These are phyloP conservation scores for Ptilonorhynchus violaceus DNA, from an alignment of 2,113 vertebrate genomes.

Conservation along the genomic window DNA sequence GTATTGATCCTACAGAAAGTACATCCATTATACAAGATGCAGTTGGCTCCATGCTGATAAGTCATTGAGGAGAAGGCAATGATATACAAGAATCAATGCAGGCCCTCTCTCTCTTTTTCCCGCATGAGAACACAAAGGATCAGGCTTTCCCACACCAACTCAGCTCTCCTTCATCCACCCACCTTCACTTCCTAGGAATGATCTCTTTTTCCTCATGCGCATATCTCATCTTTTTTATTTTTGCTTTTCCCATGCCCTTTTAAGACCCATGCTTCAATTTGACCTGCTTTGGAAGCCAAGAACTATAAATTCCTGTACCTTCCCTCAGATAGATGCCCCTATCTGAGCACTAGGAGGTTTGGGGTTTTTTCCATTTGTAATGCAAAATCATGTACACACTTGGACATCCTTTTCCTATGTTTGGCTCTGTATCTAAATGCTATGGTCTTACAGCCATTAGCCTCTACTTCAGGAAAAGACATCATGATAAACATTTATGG, in stretches of 20 bases:
- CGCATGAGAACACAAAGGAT: background rate
- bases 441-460: background rate
- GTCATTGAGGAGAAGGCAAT: slow-evolving; percentile 17
- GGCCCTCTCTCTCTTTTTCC: background rate
- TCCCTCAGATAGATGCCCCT: background rate
- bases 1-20: slow-evolving; percentile 59
- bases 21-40: slow-evolving; percentile 47
- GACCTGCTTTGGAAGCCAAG: background rate
- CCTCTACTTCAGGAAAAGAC: background rate
- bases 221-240: background rate
- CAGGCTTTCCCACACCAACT: background rate
- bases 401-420: background rate
- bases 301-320: background rate
- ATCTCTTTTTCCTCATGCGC: background rate
- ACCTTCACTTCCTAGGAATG: background rate
- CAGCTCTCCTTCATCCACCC: background rate
- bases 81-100: slow-evolving; percentile 40
- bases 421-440: background rate
- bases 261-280: background rate
- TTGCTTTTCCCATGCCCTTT: background rate
- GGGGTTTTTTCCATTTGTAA: background rate
- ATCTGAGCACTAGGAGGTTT: background rate
- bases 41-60: slow-evolving; percentile 54
- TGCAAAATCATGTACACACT: background rate
- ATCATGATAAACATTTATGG: background rate